These are phyloP conservation scores for Paraplagusia blochii DNA, from an alignment of 2,113 vertebrate species.

Conservation along the genomic window DNA sequence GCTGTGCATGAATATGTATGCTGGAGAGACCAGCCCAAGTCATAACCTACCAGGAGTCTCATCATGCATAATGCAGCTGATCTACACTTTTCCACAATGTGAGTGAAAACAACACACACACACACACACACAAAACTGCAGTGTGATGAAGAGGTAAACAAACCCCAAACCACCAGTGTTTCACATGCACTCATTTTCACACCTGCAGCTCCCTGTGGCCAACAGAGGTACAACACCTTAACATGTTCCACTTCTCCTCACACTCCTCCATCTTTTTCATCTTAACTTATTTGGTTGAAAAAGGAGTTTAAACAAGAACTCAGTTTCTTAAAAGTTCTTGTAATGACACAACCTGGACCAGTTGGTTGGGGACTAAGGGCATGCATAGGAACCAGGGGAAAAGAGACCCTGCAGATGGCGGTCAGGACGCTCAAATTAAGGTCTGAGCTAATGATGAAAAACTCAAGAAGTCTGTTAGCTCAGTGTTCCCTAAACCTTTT, in stretches of 20 bases:
- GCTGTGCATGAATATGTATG: conserved; percentile 73
- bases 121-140: conserved; percentile 35
- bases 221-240: conserved; percentile 17
- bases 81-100: conserved; percentile 64
- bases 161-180: conserved; percentile 47
- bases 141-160: conserved; percentile 65
- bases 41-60: conserved; percentile 77
- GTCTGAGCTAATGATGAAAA: too few relatives aligned
- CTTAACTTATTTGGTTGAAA: too few relatives aligned
- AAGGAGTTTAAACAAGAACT: too few relatives aligned
- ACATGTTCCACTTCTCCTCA: background rate
- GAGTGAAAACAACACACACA: conserved; percentile 12
- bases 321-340: too few relatives aligned
- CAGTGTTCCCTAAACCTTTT: too few relatives aligned
- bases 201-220: conserved; percentile 30
- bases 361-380: too few relatives aligned
- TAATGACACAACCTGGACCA: too few relatives aligned
- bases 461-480: too few relatives aligned
- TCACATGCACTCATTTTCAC: conserved; percentile 34
- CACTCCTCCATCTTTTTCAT: too few relatives aligned
- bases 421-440: too few relatives aligned
- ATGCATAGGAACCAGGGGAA: too few relatives aligned
- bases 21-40: conserved; percentile 64
- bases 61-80: conserved; percentile 77
- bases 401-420: too few relatives aligned